Evolutionary conservation across 2,888 invertebrate species (phyloP).

Genomic region (Merodon equestris): DNA sequence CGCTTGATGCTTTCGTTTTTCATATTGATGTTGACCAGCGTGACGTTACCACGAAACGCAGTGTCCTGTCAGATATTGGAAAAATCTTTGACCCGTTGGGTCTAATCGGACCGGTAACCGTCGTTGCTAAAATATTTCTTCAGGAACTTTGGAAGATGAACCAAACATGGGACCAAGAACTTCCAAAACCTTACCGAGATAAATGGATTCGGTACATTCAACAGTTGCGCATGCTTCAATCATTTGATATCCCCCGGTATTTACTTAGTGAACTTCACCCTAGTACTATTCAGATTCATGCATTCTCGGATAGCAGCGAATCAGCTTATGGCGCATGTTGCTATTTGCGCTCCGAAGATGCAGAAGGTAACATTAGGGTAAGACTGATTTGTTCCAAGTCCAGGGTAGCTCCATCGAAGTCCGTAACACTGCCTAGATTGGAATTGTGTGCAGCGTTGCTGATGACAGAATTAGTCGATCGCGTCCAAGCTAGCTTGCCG

Average conservation of each 20-base stretch:
- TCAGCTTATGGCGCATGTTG: slow-evolving; percentile 25
- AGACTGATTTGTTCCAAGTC: slow-evolving; percentile 41
- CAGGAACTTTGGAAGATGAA: slow-evolving; percentile 23
- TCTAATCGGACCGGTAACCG: slow-evolving; percentile 18
- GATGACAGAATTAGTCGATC: slow-evolving; percentile 26
- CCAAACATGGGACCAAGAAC: not conserved
- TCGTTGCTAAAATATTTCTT: slow-evolving; percentile 18
- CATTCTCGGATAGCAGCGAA: slow-evolving; percentile 24
- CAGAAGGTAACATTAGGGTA: not conserved
- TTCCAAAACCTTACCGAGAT: not conserved
- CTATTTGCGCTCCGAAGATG: slow-evolving; percentile 16
- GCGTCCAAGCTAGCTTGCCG: slow-evolving; percentile 9
- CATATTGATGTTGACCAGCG: not conserved
- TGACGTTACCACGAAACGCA: not conserved
- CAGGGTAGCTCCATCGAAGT: slow-evolving; percentile 38
- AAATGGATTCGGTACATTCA: not conserved
- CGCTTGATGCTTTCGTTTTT: slow-evolving; percentile 9
- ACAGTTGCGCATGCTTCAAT: not conserved
- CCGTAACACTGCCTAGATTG: slow-evolving; percentile 22
- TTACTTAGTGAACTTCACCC: not conserved
- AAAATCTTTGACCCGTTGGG: slow-evolving; percentile 40
- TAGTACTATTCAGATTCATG: slow-evolving; percentile 18
- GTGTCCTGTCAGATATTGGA: slow-evolving; percentile 13
- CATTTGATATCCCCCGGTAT: not conserved
- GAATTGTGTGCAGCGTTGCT: slow-evolving; percentile 43